phyloP scores from a whole-genome alignment of 2,888 invertebrate genomes.

The Mylabris sibirica region DNA sequence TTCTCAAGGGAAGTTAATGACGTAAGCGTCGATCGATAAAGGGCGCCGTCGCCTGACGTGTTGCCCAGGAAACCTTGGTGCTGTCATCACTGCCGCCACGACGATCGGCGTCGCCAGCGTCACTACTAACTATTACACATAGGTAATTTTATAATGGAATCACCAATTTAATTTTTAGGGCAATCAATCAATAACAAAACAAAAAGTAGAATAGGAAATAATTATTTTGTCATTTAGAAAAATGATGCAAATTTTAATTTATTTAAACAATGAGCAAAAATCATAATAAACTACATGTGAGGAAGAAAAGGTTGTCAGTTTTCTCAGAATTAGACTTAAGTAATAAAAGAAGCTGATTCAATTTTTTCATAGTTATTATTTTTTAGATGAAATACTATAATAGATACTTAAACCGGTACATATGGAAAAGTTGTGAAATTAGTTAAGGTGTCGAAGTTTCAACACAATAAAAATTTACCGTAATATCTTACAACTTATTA shows the following conservation, averaged over 20 bases:
- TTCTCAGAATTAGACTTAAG: background rate
- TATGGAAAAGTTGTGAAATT: background rate
- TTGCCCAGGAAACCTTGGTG: background rate
- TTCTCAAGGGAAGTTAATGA: background rate
- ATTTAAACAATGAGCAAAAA: background rate
- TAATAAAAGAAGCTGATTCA: background rate
- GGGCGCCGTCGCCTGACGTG: background rate
- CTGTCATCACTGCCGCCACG: background rate
- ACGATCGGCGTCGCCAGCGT: background rate
- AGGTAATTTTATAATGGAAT: background rate
- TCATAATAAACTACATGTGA: background rate
- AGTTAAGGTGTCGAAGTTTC: background rate
- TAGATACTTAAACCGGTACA: background rate
- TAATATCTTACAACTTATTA: background rate
- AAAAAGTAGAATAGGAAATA: background rate
- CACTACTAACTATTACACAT: slow-evolving; percentile 1
- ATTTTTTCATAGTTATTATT: no score
- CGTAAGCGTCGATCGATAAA: background rate
- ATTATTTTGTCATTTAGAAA: background rate
- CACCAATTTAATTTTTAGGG: background rate
- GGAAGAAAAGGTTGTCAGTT: background rate
- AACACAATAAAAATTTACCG: background rate
- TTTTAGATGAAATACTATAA: background rate
- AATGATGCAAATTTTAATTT: background rate
- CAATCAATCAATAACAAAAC: background rate